These are phyloP conservation scores for Chaunax sp. DNA, from an alignment of 2,797 vertebrate species.

Conservation along the genomic window DNA sequence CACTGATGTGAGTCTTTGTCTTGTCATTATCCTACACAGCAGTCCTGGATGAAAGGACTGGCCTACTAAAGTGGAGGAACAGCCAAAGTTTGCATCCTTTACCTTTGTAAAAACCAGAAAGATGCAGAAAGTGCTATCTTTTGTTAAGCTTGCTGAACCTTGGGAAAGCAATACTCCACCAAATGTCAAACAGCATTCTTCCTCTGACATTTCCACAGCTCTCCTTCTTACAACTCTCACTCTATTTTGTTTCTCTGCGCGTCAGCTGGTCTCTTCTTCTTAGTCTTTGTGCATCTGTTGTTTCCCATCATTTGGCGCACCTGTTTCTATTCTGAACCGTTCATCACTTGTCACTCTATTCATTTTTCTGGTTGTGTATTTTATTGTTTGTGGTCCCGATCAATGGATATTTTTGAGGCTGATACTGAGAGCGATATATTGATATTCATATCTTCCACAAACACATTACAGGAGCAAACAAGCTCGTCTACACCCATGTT, in stretches of 20 bases:
- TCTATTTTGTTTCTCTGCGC: neutral
- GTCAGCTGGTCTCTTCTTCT: too few relatives aligned
- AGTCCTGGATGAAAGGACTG: neutral
- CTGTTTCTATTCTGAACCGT: too few relatives aligned
- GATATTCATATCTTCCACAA: too few relatives aligned
- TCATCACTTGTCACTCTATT: too few relatives aligned
- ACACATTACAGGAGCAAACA: too few relatives aligned
- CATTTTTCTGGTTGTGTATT: too few relatives aligned
- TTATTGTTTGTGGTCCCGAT: too few relatives aligned
- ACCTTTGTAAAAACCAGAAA: constrained; percentile 29
- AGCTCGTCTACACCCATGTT: too few relatives aligned
- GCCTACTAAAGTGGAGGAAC: constrained; percentile 15
- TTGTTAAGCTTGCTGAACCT: constrained; percentile 21
- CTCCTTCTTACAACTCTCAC: neutral
- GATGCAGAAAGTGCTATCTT: constrained; percentile 14
- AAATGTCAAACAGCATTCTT: constrained; percentile 13
- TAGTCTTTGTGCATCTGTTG: too few relatives aligned
- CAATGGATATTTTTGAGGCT: too few relatives aligned
- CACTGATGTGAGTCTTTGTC: constrained; percentile 22
- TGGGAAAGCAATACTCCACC: neutral
- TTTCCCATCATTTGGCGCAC: too few relatives aligned
- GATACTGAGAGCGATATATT: too few relatives aligned
- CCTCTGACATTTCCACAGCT: constrained; percentile 30
- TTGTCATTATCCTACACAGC: constrained; percentile 2
- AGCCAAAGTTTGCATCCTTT: constrained; percentile 30